Percentiles rank a stretch among this genome's conserved stretches.
phyloP scores from a whole-genome alignment of 1,140 invertebrate species.

The Phocides pigmalion region DNA sequence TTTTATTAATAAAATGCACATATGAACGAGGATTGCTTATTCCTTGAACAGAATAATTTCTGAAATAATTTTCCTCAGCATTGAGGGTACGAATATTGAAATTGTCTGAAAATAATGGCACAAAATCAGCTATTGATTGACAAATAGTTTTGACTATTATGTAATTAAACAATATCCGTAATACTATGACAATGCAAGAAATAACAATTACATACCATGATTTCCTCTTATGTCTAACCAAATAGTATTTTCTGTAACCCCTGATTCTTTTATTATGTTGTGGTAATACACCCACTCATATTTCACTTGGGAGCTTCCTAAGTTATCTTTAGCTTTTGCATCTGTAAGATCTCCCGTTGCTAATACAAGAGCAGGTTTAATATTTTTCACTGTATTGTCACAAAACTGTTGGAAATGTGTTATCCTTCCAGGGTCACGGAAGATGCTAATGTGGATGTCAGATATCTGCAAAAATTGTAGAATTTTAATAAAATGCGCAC shows the following conservation, averaged over 20 bases:
- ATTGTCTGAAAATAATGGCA: slow-evolving; percentile 90
- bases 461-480: slow-evolving; percentile 88
- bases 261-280: slow-evolving; percentile 88
- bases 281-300: slow-evolving; percentile 94
- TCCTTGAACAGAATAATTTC: slow-evolving; percentile 93
- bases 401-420: slow-evolving; percentile 93
- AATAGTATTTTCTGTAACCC: slow-evolving; percentile 87
- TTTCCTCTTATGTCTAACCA: slow-evolving; percentile 98
- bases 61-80: slow-evolving; percentile 90
- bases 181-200: background rate
- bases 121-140: background rate
- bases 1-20: slow-evolving; percentile 86
- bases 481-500: no score
- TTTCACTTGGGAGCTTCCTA: slow-evolving; percentile 92
- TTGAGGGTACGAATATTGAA: slow-evolving; percentile 91
- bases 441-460: slow-evolving; percentile 95
- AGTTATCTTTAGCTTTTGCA: slow-evolving; percentile 91
- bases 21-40: slow-evolving; percentile 89
- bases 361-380: slow-evolving; percentile 92
- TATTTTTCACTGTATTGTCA: slow-evolving; percentile 88
- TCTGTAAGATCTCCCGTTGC: slow-evolving; percentile 96
- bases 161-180: no score
- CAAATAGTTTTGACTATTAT: no score
- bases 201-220: slow-evolving; percentile 88
- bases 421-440: slow-evolving; percentile 89